Conservation (phyloP, 2,888 invertebrate genomes). For the Tanypteryx hageni region DNA sequence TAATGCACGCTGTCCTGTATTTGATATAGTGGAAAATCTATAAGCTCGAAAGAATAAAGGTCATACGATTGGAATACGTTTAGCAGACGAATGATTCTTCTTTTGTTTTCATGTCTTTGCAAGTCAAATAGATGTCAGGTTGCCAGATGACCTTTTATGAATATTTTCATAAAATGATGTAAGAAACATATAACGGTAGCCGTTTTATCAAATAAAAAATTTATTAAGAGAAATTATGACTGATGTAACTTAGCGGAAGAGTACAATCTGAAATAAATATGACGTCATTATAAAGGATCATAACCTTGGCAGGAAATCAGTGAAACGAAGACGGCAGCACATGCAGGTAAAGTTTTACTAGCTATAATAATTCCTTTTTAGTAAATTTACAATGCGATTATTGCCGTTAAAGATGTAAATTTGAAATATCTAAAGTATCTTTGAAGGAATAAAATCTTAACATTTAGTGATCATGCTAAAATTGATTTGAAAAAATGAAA, state of each 20-base stretch:
- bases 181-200: background rate
- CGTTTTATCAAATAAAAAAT: background rate
- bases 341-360: conserved; percentile 49
- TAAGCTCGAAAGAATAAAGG: background rate
- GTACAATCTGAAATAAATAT: conserved; percentile 43
- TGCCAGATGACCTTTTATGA: background rate
- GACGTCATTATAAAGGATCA: conserved; percentile 46
- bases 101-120: conserved; percentile 5
- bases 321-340: conserved; percentile 41
- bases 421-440: background rate
- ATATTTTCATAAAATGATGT: background rate
- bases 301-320: conserved; percentile 62
- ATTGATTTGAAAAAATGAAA: conserved; percentile 22
- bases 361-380: background rate
- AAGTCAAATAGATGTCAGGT: conserved; percentile 7
- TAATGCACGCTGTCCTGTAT: too few species aligned
- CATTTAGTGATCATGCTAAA: background rate
- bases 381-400: background rate
- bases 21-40: too few species aligned
- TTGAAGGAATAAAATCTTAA: background rate
- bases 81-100: conserved; percentile 18
- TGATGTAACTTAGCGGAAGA: conserved; percentile 30
- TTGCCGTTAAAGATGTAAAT: too few species aligned
- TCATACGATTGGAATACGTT: conserved; percentile 3
- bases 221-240: background rate